phyloP scores from a whole-genome alignment of 2,113 vertebrate species.

The Zapus hudsonius region DNA sequence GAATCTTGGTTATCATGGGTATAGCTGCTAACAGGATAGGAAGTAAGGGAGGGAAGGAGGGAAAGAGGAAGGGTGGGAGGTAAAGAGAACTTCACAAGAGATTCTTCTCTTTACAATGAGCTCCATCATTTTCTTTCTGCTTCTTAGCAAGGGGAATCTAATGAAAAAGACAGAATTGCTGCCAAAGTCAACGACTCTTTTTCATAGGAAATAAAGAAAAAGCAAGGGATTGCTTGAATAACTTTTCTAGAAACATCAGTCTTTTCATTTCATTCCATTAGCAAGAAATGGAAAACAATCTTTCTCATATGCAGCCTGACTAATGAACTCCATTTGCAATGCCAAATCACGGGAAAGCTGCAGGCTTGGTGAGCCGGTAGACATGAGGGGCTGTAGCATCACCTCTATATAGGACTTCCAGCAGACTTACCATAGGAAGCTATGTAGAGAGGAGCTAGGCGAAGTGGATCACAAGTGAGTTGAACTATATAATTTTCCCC shows the following conservation, averaged over 20 bases:
- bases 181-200: slow-evolving; percentile 13
- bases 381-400: background rate
- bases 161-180: slow-evolving; percentile 44
- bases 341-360: background rate
- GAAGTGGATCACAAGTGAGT: background rate
- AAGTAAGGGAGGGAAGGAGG: background rate
- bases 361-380: background rate
- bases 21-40: background rate
- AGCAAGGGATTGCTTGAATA: slow-evolving; percentile 47
- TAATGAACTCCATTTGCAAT: background rate
- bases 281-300: slow-evolving; percentile 17
- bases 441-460: background rate
- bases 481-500: background rate
- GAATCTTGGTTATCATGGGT: background rate
- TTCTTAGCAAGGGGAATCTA: slow-evolving; percentile 14
- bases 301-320: background rate
- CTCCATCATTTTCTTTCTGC: slow-evolving; percentile 54
- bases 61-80: background rate
- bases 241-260: slow-evolving; percentile 34
- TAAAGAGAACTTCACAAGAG: background rate
- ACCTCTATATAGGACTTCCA: background rate
- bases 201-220: slow-evolving; percentile 49
- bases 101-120: background rate
- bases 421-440: background rate
- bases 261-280: slow-evolving; percentile 39